Percentiles rank a stretch among this genome's conserved stretches.
Conservation (phyloP, 2,888 invertebrate species). For the Sericinus montela region DNA sequence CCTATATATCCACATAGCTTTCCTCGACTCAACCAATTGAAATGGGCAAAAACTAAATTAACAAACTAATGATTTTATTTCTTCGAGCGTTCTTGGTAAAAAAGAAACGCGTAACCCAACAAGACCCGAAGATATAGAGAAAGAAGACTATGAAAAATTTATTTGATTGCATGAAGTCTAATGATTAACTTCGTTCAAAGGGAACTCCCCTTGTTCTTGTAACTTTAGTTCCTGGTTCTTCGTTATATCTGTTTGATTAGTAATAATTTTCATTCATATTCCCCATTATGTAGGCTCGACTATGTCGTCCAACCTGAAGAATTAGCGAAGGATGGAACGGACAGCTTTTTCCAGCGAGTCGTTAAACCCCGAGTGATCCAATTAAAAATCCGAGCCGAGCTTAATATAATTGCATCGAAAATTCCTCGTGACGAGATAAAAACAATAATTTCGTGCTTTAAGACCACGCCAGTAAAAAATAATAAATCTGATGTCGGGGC, state of each 20-base stretch:
- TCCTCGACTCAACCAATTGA: too few relatives aligned
- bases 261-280: constrained; percentile 13
- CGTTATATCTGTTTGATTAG: background rate
- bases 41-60: too few relatives aligned
- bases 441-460: constrained; percentile 77
- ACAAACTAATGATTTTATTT: too few relatives aligned
- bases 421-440: constrained; percentile 72
- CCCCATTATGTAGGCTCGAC: constrained; percentile 14
- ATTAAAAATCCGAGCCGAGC: constrained; percentile 69
- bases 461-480: constrained; percentile 69
- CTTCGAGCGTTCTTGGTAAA: too few relatives aligned
- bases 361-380: constrained; percentile 69
- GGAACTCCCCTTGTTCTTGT: too few relatives aligned
- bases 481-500: constrained; percentile 65
- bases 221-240: too few relatives aligned
- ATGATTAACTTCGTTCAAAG: too few relatives aligned
- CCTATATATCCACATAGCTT: too few relatives aligned
- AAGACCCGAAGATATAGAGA: too few relatives aligned
- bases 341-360: constrained; percentile 55
- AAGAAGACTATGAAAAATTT: too few relatives aligned
- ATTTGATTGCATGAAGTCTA: too few relatives aligned
- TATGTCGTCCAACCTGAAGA: constrained; percentile 22
- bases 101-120: too few relatives aligned
- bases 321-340: constrained; percentile 47
- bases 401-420: constrained; percentile 75